These are phyloP conservation scores for Sycophila texana DNA, from an alignment of 2,888 invertebrate genomes.

Conservation along the genomic window DNA sequence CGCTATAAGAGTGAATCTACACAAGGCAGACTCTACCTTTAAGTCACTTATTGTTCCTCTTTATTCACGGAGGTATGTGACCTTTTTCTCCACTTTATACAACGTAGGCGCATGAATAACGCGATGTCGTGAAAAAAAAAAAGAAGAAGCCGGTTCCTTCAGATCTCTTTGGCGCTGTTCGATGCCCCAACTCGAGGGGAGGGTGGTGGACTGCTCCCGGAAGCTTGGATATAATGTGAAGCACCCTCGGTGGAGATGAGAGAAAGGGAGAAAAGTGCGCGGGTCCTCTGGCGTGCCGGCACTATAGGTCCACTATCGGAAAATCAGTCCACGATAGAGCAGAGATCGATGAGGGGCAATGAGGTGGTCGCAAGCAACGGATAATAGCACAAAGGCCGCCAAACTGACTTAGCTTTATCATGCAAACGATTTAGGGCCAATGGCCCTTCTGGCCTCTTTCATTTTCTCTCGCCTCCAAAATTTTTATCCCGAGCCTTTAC, in stretches of 20 bases:
- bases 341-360: not conserved
- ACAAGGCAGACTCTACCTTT: not conserved
- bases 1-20: not conserved
- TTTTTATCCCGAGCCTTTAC: no score
- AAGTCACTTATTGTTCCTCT: conserved; percentile 20
- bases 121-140: not conserved
- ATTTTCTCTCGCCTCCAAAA: no score
- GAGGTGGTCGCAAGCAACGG: not conserved
- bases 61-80: conserved; percentile 14
- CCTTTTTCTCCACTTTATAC: conserved; percentile 11
- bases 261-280: conserved; percentile 16
- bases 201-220: conserved; percentile 5
- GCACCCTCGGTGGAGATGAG: conserved; percentile 19
- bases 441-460: conserved; percentile 5
- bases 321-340: conserved; percentile 27
- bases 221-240: conserved; percentile 31
- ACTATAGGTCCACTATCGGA: conserved; percentile 15
- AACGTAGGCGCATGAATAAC: not conserved
- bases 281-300: not conserved
- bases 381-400: conserved; percentile 41
- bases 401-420: conserved; percentile 33
- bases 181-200: not conserved
- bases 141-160: not conserved
- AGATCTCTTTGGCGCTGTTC: no score
- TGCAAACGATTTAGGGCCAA: conserved; percentile 6